These are phyloP conservation scores for Nicator chloris DNA, from an alignment of 2,113 vertebrate species.

Conservation along the genomic window DNA sequence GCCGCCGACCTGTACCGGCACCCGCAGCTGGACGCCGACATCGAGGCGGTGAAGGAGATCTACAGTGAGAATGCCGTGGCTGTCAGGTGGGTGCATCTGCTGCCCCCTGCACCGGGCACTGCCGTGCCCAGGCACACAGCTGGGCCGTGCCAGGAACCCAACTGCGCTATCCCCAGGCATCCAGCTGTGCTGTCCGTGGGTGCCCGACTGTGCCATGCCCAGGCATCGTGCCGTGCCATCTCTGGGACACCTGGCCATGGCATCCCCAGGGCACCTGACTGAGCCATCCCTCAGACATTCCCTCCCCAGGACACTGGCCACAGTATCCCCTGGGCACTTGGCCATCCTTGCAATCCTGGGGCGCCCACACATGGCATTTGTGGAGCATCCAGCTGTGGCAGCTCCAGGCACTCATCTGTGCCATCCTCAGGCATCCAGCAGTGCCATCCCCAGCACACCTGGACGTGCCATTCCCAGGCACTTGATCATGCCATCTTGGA, in stretches of 20 bases:
- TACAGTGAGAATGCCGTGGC: slow-evolving; percentile 95
- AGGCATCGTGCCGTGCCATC: fast-evolving
- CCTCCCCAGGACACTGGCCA: too few relatives aligned
- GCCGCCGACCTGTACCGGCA: slow-evolving; percentile 96
- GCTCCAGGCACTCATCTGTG: not conserved
- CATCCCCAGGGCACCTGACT: too few relatives aligned
- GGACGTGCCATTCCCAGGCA: too few relatives aligned
- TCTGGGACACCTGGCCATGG: not conserved
- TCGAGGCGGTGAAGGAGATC: slow-evolving; percentile 97
- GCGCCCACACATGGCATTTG: not conserved
- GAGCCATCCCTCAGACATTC: too few relatives aligned
- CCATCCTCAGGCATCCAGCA: not conserved
- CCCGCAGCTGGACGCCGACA: slow-evolving; percentile 96
- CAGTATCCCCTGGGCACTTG: too few relatives aligned
- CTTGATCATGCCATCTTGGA: not conserved
- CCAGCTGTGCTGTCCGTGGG: not conserved
- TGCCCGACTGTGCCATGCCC: not conserved
- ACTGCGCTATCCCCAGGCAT: too few relatives aligned
- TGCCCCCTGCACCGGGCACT: fast-evolving
- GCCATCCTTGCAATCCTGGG: not conserved
- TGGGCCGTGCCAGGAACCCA: not conserved
- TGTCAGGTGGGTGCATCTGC: slow-evolving; percentile 77
- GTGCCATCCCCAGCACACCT: not conserved
- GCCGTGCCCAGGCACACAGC: fast-evolving
- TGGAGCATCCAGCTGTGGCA: not conserved